Evolutionary conservation across 2,113 vertebrate genomes (phyloP), one percentile per base, ranked within the genome.

Genomic region (Sinocyclocheilus rhinocerous): DNA sequence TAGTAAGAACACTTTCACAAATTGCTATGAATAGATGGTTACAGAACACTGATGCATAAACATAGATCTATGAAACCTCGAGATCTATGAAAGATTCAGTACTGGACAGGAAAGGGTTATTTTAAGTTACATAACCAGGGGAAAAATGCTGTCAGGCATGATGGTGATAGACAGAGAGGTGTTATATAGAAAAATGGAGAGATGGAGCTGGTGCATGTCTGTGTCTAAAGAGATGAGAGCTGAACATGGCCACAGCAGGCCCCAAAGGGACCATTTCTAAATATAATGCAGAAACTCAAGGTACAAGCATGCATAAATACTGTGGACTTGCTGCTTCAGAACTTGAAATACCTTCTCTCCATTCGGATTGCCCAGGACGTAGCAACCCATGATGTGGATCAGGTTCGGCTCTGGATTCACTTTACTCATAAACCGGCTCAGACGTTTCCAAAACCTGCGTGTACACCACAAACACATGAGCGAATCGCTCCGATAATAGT

Each of bases 311-410:
- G 50, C 15, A 2, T 81, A 45, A 63, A 65, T 65, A 81, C 72
- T 10, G 48, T 20, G 6, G 3, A 69, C 36, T 50, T 50, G 26
- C 2, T 63, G n/a, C 26, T 39, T n/a, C 22, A 29, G 11, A 77
- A 20, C 22, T 20, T 20, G 15, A 24, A 88, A 82, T 93, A 99
- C 98, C 98, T 99, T 99, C 90, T 98, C 98, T 92, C 98, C 98
- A 29, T 99, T 99, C 85, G 97, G 97, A 95, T 99, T 99, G 83
- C 98, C 98, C 89, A 99, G 93, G 63, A 99, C 96, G 15, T 99
- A 99, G 91, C 97, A 99, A 92, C 98, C 98, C 98, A 99, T 99
- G 89, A 99, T 95, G 89, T 99, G 97, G 89, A 99, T 95, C 89
- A 98, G 90, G 84, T 99, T 99, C 36, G 98, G 97, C 90, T 99